These are phyloP conservation scores for Lycia hirtaria DNA, from an alignment of 2,888 invertebrate genomes.

Conservation along the genomic window DNA sequence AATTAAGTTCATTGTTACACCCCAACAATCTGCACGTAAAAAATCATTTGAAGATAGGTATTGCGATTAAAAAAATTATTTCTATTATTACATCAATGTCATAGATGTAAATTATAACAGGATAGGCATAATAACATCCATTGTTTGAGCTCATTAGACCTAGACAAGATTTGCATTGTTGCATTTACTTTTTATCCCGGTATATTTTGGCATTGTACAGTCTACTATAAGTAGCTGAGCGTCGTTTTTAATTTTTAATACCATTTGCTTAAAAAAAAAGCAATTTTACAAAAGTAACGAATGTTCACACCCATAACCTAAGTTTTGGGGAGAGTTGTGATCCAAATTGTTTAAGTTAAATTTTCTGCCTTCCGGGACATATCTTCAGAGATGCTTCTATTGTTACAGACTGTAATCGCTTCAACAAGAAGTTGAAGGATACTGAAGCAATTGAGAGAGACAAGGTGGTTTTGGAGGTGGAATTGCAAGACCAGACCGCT, in stretches of 20 bases:
- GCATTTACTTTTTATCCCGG: slow-evolving; percentile 15
- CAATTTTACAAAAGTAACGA: neutral
- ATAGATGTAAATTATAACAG: slow-evolving; percentile 5
- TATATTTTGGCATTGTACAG: neutral
- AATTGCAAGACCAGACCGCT: slow-evolving; percentile 97
- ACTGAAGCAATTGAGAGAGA: slow-evolving; percentile 96
- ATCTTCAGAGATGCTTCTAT: slow-evolving; percentile 28
- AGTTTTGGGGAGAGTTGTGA: neutral
- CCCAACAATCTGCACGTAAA: no score
- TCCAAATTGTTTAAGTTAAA: neutral
- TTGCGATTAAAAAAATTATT: no score
- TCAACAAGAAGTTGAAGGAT: slow-evolving; percentile 98
- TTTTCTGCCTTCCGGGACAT: neutral
- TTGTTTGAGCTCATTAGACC: slow-evolving; percentile 55
- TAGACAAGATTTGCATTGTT: slow-evolving; percentile 37
- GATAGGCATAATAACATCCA: slow-evolving; percentile 32
- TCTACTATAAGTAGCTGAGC: neutral
- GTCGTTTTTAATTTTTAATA: neutral
- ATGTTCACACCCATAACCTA: neutral
- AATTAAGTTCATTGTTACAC: no score
- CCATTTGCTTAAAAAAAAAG: neutral
- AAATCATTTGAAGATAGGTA: no score
- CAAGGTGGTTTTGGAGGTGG: slow-evolving; percentile 95
- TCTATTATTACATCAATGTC: slow-evolving; percentile 5
- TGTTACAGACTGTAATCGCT: slow-evolving; percentile 95